Conservation (phyloP, 2,888 invertebrate genomes). For the Ferdinandea cuprea region DNA sequence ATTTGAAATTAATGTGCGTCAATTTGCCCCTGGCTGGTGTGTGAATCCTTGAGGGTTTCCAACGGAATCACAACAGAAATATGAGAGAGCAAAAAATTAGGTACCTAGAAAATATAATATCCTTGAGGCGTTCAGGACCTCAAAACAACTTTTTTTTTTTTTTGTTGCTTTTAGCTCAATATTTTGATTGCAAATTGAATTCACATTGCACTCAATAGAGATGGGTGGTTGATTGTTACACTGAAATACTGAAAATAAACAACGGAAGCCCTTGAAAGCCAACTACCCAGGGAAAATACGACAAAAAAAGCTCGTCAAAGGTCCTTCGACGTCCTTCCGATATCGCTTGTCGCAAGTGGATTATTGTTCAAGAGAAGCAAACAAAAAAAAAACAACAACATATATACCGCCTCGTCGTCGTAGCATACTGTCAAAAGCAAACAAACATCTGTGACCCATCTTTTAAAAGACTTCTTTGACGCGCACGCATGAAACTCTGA, state of each 20-base stretch:
- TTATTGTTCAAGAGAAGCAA: conserved; percentile 29
- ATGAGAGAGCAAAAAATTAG: conserved; percentile 39
- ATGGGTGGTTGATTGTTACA: conserved; percentile 4
- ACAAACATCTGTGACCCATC: conserved; percentile 74
- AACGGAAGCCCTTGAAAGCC: conserved; percentile 64
- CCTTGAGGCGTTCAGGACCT: conserved; percentile 41
- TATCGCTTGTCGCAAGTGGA: conserved; percentile 42
- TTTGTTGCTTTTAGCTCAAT: too few species aligned
- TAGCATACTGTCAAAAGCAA: conserved; percentile 74
- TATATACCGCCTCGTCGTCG: conserved; percentile 17
- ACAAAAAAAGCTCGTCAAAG: conserved; percentile 66
- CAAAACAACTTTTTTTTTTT: not conserved
- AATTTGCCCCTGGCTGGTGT: conserved; percentile 51
- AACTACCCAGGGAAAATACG: conserved; percentile 18
- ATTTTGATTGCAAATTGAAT: conserved; percentile 74
- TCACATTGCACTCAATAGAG: conserved; percentile 18
- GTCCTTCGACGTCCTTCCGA: conserved; percentile 62
- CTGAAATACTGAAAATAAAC: conserved; percentile 56
- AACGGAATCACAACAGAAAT: conserved; percentile 28
- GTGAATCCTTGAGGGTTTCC: conserved; percentile 36
- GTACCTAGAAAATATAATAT: conserved; percentile 25
- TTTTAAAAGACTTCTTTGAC: conserved; percentile 46
- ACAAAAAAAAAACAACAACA: conserved; percentile 10
- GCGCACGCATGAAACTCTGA: conserved; percentile 37
- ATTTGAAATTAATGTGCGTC: conserved; percentile 83